Evolutionary conservation across 2,797 vertebrate genomes (phyloP), one percentile per base, ranked within the genome.

Genomic region (Rhinichthys osculus): DNA sequence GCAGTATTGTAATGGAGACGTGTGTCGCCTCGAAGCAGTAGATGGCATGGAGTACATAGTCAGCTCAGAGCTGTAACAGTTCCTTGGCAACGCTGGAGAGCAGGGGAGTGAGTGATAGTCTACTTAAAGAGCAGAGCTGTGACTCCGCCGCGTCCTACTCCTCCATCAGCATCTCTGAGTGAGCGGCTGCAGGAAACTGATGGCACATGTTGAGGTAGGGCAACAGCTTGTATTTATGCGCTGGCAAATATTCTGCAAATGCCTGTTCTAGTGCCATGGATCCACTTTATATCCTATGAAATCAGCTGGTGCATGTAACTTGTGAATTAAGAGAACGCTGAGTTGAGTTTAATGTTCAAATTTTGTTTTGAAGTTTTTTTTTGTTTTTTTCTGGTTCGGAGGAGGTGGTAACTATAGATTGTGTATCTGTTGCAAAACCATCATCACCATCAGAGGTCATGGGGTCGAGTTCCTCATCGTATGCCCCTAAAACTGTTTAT

Each of bases 381-480:
- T 16, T 13, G 66, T 71, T 47, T 47, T 78, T 71, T 47, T 21
- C 17, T 86, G 70, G 52, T 52, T 30, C 44, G 57, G 19, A 85
- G 57, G 19, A 57, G 72, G 33, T 52, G 40, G 76, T 52, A 78
- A 54, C 10, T 81, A 59, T n/a, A 47, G n/a, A 23, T 42, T 47
- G 27, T 52, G 23, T 10, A 72, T 72, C 76, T 82, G 23, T 27
- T 82, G 83, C 64, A 38, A 38, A 47, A 21, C 30, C 30, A 54
- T 44, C 67, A 80, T 19, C 72, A 35, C 16, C 73, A 70, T 35
- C 54, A 71, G 78, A 78, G 71, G 1, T 87, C 87, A 97, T 97
- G 96, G 96, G 96, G 66, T 95, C 96, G 40, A 95, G 94, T 89
- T 95, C 95, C 4, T 97, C 96, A 38, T 94, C 95, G 73, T 95